These are phyloP conservation scores for Fistularia tabacaria DNA, from an alignment of 2,797 vertebrate genomes.

Conservation along the genomic window DNA sequence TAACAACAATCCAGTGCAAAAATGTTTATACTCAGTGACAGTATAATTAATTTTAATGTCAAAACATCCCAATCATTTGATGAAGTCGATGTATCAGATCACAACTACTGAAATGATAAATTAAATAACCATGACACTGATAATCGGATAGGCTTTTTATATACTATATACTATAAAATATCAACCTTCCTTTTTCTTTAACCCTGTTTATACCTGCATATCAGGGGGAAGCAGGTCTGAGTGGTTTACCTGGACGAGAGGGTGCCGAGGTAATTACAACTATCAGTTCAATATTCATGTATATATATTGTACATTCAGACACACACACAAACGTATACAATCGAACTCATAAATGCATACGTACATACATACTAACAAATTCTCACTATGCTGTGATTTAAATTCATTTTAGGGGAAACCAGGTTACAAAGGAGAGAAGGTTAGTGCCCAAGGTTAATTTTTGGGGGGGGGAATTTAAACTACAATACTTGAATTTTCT, in stretches of 20 bases:
- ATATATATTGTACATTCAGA: not conserved
- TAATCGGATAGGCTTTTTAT: too few species aligned
- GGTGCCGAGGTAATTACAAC: slow-evolving; percentile 78
- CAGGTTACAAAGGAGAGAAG: slow-evolving; percentile 89
- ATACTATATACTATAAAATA: too few species aligned
- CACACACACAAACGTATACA: not conserved
- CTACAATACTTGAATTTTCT: slow-evolving; percentile 11
- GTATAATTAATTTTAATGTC: too few species aligned
- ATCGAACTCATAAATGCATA: not conserved
- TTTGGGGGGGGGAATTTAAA: slow-evolving; percentile 1
- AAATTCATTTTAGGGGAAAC: slow-evolving; percentile 78
- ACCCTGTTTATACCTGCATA: not conserved
- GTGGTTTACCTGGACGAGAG: slow-evolving; percentile 82
- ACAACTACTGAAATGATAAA: too few species aligned
- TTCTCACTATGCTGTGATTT: not conserved
- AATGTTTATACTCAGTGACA: too few species aligned
- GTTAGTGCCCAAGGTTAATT: slow-evolving; percentile 56
- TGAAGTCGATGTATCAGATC: too few species aligned
- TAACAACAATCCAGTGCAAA: too few species aligned
- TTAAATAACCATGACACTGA: too few species aligned
- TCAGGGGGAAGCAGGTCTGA: slow-evolving; percentile 84
- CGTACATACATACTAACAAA: slow-evolving; percentile 1
- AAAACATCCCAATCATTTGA: too few species aligned
- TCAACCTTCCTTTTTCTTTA: slow-evolving; percentile 6
- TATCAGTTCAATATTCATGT: not conserved